These are phyloP conservation scores for Brachyopa scutellaris DNA, from an alignment of 2,888 invertebrate species.

Conservation along the genomic window DNA sequence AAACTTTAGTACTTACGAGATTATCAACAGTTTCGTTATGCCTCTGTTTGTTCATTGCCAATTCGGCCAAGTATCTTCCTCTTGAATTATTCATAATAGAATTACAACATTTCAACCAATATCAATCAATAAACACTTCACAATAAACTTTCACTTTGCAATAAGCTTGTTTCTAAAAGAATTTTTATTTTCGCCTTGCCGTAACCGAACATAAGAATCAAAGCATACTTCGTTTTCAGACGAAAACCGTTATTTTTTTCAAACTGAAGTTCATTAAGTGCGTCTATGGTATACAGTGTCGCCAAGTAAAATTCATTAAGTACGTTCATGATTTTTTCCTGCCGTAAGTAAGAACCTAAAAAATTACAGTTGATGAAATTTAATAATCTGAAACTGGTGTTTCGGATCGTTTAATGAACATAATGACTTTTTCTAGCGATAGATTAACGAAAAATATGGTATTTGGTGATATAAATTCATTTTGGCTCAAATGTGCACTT, in stretches of 20 bases:
- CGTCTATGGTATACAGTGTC: no score
- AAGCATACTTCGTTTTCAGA: neutral
- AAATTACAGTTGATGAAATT: neutral
- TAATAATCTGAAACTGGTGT: neutral
- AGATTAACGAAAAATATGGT: neutral
- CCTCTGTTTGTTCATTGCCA: neutral
- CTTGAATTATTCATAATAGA: slow-evolving; percentile 20
- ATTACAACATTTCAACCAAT: neutral
- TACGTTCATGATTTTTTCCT: neutral
- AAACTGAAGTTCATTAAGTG: neutral
- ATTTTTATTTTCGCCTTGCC: no score
- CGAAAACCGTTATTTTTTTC: neutral
- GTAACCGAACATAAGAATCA: neutral
- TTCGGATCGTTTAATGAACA: neutral
- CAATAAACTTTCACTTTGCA: neutral
- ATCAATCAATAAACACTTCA: neutral
- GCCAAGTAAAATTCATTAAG: neutral
- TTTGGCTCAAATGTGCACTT: neutral
- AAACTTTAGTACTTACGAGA: slow-evolving; percentile 6
- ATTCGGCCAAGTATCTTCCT: slow-evolving; percentile 5
- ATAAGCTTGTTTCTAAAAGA: no score
- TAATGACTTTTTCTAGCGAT: neutral
- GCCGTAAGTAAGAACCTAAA: slow-evolving; percentile 1
- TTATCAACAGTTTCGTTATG: neutral
- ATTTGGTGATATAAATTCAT: neutral